A percentile compares a stretch with the other conserved stretches of the same genome.
phyloP scores from a whole-genome alignment of 2,888 invertebrate genomes.

The Schizaphis graminum region DNA sequence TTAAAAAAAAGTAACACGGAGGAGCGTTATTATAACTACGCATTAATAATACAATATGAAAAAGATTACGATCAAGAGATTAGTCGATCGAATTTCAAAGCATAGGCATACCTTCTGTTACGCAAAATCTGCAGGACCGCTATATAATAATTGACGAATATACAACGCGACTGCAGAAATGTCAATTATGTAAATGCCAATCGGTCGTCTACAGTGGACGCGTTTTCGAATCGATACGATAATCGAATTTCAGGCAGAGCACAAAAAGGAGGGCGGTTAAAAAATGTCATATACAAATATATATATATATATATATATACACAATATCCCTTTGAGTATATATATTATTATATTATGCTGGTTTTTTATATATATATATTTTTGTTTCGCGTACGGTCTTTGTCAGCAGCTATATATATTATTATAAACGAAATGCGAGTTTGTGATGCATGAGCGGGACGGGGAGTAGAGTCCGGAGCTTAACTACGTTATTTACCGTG shows the following conservation, averaged over 20 bases:
- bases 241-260: conserved; percentile 33
- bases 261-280: neutral
- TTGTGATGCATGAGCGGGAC: neutral
- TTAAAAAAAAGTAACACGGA: neutral
- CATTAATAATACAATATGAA: conserved; percentile 5
- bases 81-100: conserved; percentile 20
- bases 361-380: neutral
- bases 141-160: conserved; percentile 47
- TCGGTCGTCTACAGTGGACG: neutral
- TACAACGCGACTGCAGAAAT: conserved; percentile 21
- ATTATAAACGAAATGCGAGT: neutral
- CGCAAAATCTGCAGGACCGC: neutral
- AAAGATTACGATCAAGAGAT: conserved; percentile 31
- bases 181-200: conserved; percentile 57
- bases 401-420: neutral
- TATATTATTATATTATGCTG: neutral
- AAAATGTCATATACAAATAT: conserved; percentile 10
- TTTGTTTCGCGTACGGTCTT: neutral
- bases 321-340: conserved; percentile 25
- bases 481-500: conserved; percentile 9
- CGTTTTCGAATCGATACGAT: conserved; percentile 26
- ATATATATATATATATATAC: neutral
- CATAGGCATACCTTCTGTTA: conserved; percentile 29
- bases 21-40: neutral
- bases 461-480: neutral